Evolutionary conservation across 2,888 invertebrate species (phyloP).

Genomic region (Ochlodes sylvanus): DNA sequence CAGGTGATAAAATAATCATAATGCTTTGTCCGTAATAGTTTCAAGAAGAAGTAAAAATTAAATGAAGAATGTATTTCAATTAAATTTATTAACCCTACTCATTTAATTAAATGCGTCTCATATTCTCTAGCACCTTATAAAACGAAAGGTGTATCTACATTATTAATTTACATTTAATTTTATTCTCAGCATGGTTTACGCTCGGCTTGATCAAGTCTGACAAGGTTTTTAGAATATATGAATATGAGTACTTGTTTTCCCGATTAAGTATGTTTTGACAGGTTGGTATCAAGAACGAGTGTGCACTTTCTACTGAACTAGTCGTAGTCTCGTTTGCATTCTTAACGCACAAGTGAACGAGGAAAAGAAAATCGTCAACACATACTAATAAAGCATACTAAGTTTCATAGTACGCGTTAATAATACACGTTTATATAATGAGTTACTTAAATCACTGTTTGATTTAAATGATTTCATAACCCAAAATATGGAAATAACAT

Average conservation of each 20-base stretch:
- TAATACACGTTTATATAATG: constrained; percentile 18
- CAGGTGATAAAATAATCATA: constrained; percentile 11
- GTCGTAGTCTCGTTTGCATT: constrained; percentile 25
- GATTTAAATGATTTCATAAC: neutral
- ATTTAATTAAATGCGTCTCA: constrained; percentile 19
- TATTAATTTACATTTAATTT: constrained; percentile 31
- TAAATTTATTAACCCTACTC: constrained; percentile 1
- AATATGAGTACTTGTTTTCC: constrained; percentile 35
- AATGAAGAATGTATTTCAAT: neutral
- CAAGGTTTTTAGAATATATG: constrained; percentile 38
- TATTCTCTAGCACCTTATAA: constrained; percentile 22
- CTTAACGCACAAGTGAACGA: constrained; percentile 17
- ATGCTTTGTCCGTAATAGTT: neutral
- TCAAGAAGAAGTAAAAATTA: neutral
- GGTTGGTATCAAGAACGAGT: constrained; percentile 31
- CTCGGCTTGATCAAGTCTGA: constrained; percentile 32
- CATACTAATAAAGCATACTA: constrained; percentile 14
- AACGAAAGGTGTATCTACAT: constrained; percentile 12
- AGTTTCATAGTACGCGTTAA: constrained; percentile 12
- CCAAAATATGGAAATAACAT: neutral
- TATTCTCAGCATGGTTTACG: constrained; percentile 26
- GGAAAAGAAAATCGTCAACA: constrained; percentile 27
- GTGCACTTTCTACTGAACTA: constrained; percentile 31
- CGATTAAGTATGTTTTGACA: constrained; percentile 35
- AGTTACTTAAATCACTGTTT: constrained; percentile 29